Conservation (phyloP, 2,888 invertebrate species). For the Archaeoteleia sp. region DNA sequence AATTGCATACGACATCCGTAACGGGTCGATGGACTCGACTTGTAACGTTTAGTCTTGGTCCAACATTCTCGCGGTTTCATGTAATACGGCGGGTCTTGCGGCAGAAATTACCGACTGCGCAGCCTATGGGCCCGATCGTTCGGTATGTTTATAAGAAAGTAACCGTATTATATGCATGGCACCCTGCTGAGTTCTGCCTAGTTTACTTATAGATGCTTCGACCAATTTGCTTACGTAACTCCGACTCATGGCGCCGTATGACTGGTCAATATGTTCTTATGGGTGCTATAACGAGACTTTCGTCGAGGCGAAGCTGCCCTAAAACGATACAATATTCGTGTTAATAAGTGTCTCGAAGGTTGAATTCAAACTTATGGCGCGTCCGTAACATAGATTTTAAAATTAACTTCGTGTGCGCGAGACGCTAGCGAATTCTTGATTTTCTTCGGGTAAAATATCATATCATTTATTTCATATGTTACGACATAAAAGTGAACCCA, state of each 20-base stretch:
- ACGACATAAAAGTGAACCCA: too few relatives aligned
- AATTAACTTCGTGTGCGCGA: slow-evolving; percentile 15
- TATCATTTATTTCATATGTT: too few relatives aligned
- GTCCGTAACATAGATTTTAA: slow-evolving; percentile 28
- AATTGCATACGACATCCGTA: slow-evolving; percentile 33
- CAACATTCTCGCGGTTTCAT: slow-evolving; percentile 13
- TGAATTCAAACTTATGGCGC: slow-evolving; percentile 14
- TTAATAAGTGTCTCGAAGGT: slow-evolving; percentile 6
- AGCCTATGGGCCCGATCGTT: slow-evolving; percentile 10
- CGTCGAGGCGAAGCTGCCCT: not conserved
- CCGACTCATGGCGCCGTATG: slow-evolving; percentile 13
- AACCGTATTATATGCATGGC: slow-evolving; percentile 30
- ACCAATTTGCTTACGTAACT: slow-evolving; percentile 49
- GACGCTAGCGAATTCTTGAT: not conserved
- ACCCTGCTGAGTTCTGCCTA: slow-evolving; percentile 44
- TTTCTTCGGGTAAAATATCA: too few relatives aligned
- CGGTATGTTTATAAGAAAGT: slow-evolving; percentile 24
- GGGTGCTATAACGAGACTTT: slow-evolving; percentile 28
- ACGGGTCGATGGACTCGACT: slow-evolving; percentile 26
- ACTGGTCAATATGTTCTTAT: slow-evolving; percentile 15
- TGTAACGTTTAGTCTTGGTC: slow-evolving; percentile 11
- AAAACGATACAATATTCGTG: slow-evolving; percentile 23
- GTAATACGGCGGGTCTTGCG: slow-evolving; percentile 14
- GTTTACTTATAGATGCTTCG: slow-evolving; percentile 46
- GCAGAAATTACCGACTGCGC: slow-evolving; percentile 18